Evolutionary conservation across 1,140 invertebrate genomes (phyloP).

Genomic region (Delia radicum): DNA sequence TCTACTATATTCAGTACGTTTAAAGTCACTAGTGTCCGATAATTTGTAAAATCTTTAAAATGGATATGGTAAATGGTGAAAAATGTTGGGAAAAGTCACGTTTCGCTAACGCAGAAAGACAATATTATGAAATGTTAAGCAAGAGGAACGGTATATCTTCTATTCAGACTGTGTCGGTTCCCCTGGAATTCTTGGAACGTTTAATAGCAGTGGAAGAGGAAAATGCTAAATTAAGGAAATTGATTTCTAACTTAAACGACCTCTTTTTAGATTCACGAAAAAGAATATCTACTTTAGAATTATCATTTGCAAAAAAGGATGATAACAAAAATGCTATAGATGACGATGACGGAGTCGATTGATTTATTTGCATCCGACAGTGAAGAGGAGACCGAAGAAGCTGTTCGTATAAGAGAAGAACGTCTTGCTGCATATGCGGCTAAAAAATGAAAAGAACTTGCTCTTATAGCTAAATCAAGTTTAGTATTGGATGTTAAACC

Average conservation of each 20-base stretch:
- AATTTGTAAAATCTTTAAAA: no score
- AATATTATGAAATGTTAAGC: no score
- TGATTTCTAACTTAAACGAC: constrained; percentile 34
- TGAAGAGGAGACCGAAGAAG: constrained; percentile 75
- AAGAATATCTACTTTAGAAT: constrained; percentile 36
- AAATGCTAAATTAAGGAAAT: constrained; percentile 50
- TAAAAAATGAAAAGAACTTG: constrained; percentile 92
- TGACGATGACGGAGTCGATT: constrained; percentile 83
- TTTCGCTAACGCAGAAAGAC: no score
- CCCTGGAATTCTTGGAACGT: no score
- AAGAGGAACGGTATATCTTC: no score
- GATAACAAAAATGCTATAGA: constrained; percentile 54
- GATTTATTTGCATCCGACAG: constrained; percentile 93
- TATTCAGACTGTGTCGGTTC: no score
- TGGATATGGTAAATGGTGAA: no score
- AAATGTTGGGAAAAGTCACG: no score
- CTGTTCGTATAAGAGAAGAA: constrained; percentile 76
- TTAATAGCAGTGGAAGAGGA: constrained; percentile 57
- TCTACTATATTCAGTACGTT: no score
- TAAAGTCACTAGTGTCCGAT: no score
- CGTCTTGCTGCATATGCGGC: constrained; percentile 83
- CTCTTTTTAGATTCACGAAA: constrained; percentile 32
- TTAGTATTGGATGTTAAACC: constrained; percentile 94
- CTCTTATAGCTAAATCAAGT: constrained; percentile 90
- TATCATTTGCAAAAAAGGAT: not conserved